Conservation (phyloP, 1,140 invertebrate genomes). For the Hypsibius dujardini region DNA sequence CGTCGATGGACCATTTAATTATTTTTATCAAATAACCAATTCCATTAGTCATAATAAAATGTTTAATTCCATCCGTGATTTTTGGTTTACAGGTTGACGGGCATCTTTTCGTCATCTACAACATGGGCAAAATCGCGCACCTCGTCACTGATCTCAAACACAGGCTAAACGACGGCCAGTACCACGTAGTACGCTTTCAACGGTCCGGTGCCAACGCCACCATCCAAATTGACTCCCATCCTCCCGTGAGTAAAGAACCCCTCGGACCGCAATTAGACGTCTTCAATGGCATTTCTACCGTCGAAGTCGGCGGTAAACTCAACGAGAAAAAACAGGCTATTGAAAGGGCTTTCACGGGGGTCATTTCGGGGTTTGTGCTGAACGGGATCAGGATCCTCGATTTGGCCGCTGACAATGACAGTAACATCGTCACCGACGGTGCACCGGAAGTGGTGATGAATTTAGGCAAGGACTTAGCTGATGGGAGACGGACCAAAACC, state of each 20-base stretch:
- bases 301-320: constrained; percentile 71
- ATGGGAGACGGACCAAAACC: background rate
- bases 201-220: constrained; percentile 71
- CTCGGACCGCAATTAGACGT: constrained; percentile 65
- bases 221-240: constrained; percentile 70
- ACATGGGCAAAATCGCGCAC: constrained; percentile 74
- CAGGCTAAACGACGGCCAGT: constrained; percentile 76
- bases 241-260: constrained; percentile 27
- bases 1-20: too few species aligned
- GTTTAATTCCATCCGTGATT: background rate
- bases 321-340: constrained; percentile 47
- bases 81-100: constrained; percentile 53
- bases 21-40: too few species aligned
- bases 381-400: constrained; percentile 68
- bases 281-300: constrained; percentile 74
- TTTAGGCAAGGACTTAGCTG: background rate
- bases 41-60: too few species aligned
- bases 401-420: constrained; percentile 58
- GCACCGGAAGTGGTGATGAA: constrained; percentile 31
- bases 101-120: constrained; percentile 77
- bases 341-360: constrained; percentile 56
- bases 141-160: constrained; percentile 70
- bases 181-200: constrained; percentile 76
- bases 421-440: constrained; percentile 46
- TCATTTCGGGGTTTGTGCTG: constrained; percentile 67